Percentiles rank a stretch among this genome's conserved stretches.
phyloP scores from a whole-genome alignment of 2,888 invertebrate genomes.

The Lasioglossum zephyrum region DNA sequence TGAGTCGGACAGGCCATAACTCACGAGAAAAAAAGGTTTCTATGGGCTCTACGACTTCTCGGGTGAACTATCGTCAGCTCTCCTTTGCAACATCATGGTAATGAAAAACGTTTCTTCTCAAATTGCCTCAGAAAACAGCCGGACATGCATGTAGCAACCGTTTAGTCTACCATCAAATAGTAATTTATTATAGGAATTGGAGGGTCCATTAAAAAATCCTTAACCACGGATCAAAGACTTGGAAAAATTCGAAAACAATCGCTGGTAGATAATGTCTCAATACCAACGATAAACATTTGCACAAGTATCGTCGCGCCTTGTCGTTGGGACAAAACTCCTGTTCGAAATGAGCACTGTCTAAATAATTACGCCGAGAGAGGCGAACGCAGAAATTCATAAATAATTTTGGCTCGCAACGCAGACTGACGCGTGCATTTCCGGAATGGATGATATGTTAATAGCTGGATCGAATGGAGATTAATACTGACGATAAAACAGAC shows the following conservation, averaged over 20 bases:
- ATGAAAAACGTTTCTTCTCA: too few relatives aligned
- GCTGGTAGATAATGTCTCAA: neutral
- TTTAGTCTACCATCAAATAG: neutral
- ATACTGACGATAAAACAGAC: neutral
- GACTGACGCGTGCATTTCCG: neutral
- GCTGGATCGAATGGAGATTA: neutral
- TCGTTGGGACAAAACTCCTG: too few relatives aligned
- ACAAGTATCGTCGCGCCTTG: neutral
- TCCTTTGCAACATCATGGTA: too few relatives aligned
- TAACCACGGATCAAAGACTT: too few relatives aligned
- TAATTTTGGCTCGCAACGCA: neutral
- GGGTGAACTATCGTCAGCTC: too few relatives aligned
- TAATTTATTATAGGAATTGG: too few relatives aligned
- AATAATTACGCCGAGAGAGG: neutral
- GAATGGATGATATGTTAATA: constrained; percentile 58
- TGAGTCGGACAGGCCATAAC: too few relatives aligned
- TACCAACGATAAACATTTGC: neutral
- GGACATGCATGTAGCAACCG: too few relatives aligned
- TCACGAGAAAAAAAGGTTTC: too few relatives aligned
- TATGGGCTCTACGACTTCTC: too few relatives aligned
- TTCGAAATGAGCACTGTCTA: neutral
- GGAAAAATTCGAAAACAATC: neutral
- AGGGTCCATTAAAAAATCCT: too few relatives aligned
- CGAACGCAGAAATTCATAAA: neutral
- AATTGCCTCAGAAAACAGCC: too few relatives aligned